phyloP scores from a whole-genome alignment of 1,140 invertebrate genomes.

The Papilio polyxenes region DNA sequence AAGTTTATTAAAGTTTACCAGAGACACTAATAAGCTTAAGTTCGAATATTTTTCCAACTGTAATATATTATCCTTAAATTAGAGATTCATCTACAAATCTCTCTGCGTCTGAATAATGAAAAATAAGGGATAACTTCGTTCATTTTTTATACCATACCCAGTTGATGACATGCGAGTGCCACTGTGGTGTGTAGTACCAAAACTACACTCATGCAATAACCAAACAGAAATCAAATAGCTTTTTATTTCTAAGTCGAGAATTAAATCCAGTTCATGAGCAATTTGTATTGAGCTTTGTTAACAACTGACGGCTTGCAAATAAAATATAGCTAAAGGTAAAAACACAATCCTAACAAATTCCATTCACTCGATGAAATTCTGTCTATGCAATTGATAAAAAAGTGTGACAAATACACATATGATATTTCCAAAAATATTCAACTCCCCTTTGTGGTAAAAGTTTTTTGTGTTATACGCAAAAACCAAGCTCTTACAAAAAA shows the following conservation, averaged over 20 bases:
- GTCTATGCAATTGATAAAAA: not conserved
- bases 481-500: slow-evolving; percentile 4
- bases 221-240: too few relatives aligned
- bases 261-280: not conserved
- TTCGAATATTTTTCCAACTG: not conserved
- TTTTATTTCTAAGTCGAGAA: not conserved
- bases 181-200: too few relatives aligned
- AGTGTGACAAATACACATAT: slow-evolving; percentile 12
- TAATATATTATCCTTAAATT: not conserved
- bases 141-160: too few relatives aligned
- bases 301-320: not conserved
- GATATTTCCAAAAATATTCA: slow-evolving; percentile 23
- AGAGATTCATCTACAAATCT: slow-evolving; percentile 4
- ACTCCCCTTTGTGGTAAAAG: slow-evolving; percentile 16
- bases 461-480: slow-evolving; percentile 20
- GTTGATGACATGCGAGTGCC: too few relatives aligned
- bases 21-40: not conserved
- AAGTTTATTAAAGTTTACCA: not conserved
- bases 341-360: slow-evolving; percentile 11
- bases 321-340: not conserved
- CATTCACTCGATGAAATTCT: not conserved
- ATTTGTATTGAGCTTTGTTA: not conserved
- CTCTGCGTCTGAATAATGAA: not conserved
- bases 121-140: too few relatives aligned
- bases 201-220: too few relatives aligned